phyloP scores from a whole-genome alignment of 2,888 invertebrate species.

The Rhyacophila evoluta region DNA sequence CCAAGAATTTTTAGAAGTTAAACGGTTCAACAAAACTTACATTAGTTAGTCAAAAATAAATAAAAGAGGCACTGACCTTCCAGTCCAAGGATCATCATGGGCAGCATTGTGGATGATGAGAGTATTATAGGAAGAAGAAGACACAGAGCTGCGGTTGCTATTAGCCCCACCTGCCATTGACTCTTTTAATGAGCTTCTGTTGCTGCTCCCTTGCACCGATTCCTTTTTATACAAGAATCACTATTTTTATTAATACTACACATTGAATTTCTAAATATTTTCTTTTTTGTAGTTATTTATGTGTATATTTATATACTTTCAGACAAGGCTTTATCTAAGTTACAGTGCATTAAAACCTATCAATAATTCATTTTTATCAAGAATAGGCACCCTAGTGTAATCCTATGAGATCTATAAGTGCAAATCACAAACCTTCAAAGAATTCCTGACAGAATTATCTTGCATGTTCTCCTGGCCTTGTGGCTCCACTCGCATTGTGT shows the following conservation, averaged over 20 bases:
- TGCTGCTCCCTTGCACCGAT: constrained; percentile 63
- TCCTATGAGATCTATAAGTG: too few species aligned
- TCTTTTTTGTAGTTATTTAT: too few species aligned
- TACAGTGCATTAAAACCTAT: too few species aligned
- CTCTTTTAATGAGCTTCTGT: constrained; percentile 75
- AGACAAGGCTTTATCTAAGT: too few species aligned
- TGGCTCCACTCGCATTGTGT: constrained; percentile 88
- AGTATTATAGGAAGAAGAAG: constrained; percentile 85
- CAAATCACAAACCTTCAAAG: constrained; percentile 71
- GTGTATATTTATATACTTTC: too few species aligned
- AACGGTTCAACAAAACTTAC: too few species aligned
- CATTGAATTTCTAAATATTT: too few species aligned
- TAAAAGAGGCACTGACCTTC: too few species aligned
- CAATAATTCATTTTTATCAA: too few species aligned
- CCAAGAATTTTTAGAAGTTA: too few species aligned
- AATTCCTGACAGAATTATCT: constrained; percentile 70
- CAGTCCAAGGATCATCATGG: constrained; percentile 79
- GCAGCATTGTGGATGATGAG: constrained; percentile 84
- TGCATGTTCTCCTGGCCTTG: constrained; percentile 89
- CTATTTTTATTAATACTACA: background rate
- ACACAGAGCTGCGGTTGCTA: constrained; percentile 75
- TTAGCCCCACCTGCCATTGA: constrained; percentile 69
- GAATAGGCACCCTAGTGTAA: too few species aligned
- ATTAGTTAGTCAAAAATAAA: too few species aligned
- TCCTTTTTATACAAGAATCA: constrained; percentile 43